These are phyloP conservation scores for Polyergus mexicanus DNA, from an alignment of 1,140 invertebrate species.

Conservation along the genomic window DNA sequence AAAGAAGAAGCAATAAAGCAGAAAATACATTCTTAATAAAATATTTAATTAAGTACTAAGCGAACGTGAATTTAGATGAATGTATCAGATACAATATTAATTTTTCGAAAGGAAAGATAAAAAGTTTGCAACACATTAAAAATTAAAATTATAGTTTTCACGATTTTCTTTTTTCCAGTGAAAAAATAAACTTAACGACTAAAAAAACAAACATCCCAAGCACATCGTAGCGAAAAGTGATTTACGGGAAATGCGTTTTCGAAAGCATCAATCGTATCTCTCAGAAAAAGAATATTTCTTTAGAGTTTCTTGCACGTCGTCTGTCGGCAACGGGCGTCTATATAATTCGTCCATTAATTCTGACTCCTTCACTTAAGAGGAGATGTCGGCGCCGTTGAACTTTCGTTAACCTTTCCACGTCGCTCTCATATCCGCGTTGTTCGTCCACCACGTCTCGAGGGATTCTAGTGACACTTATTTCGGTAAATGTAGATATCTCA, in stretches of 20 bases:
- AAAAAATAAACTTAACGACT: conserved; percentile 71
- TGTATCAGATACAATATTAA: background rate
- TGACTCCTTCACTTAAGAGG: background rate
- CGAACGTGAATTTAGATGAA: background rate
- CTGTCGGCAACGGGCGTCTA: conserved; percentile 8
- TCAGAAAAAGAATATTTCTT: background rate
- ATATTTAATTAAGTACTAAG: background rate
- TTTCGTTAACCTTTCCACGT: conserved; percentile 32
- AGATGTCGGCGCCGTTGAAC: conserved; percentile 26
- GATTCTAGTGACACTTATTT: conserved; percentile 65
- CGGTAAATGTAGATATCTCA: conserved; percentile 44
- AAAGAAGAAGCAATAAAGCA: background rate
- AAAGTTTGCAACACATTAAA: conserved; percentile 63
- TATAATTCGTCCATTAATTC: conserved; percentile 68
- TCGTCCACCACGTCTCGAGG: background rate
- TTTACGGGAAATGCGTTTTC: conserved; percentile 64
- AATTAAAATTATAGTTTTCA: conserved; percentile 60
- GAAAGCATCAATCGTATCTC: conserved; percentile 17
- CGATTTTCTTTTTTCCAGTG: conserved; percentile 16
- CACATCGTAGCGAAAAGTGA: conserved; percentile 65
- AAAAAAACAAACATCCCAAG: conserved; percentile 64
- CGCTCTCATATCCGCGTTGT: conserved; percentile 40
- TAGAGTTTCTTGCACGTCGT: background rate
- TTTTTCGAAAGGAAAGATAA: conserved; percentile 27
- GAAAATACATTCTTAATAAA: background rate